Evolutionary conservation across 2,888 invertebrate species (phyloP), one percentile per base, ranked within the genome.

Genomic region (Agonopterix heracliana): DNA sequence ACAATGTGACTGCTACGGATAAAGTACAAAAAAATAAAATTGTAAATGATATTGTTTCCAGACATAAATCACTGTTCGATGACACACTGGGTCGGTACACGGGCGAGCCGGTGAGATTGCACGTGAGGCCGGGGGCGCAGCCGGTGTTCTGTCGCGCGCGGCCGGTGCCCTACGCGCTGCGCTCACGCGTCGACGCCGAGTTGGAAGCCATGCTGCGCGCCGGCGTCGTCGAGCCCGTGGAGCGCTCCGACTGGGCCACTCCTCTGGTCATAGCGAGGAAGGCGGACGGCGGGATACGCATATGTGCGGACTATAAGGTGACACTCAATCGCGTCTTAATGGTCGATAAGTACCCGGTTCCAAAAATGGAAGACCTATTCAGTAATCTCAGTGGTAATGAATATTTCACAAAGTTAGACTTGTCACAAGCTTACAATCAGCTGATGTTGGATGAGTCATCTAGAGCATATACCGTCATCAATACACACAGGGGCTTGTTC

Each of bases 251-350:
- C 40, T 60, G 64, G 63, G 63, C 60, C 1, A 63, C 60, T 1
- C 60, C 61, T 0, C 14, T 14, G 14, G 14, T 14, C 14, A 14
- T 14, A 14, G 2, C 14, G 14, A 14, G 14, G 14, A 14, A 14
- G 14, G 14, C 14, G 14, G 14, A 14, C 14, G 14, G 14, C 14
- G 14, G 14, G 14, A 14, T 14, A 3, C 26, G 64, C n/a, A 55
- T 65, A 10, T 64, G 61, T 41, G 61, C 48, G 0, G 63, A 66
- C 47, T 66, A 48, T 47, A 64, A 66, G 46, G 4, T 61, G 10
- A 64, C 61, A 0, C 41, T 63, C 8, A 66, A 66, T 48, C 61
- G 56, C 8, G 46, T 50, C 1, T 36, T 64, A 3, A 55, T 60
- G 26, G 50, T 67, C 7, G 66, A 63, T 47, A 60, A 60, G 48